Evolutionary conservation across 1,140 invertebrate species (phyloP), one percentile per base, ranked within the genome.

Genomic region (Piezodorus guildinii): DNA sequence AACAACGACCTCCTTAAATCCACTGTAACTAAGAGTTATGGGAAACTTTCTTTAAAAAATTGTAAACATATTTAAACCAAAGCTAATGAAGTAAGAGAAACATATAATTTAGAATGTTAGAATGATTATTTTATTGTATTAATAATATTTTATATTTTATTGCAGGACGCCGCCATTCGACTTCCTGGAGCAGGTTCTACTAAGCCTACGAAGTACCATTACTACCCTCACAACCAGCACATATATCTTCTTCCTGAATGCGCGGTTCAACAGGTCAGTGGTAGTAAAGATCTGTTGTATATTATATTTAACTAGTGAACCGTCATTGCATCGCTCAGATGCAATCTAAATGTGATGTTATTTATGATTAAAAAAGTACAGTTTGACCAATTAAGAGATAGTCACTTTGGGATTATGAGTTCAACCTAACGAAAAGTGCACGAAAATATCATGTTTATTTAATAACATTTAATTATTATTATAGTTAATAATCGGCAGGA

Each of bases 161-260:
- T 71, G 12, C 65, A 70, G 63, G 64, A 68, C 23, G 65, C 58
- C 15, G 60, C 68, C 6, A 56, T 70, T 14, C 67, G 68, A 46
- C 34, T 86, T 81, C 69, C 81, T 87, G 86, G 86, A 76, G 69
- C 75, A 85, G 71, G 85, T 83, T 83, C 84, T 46, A 81, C 83
- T 25, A 91, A 91, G 73, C 88, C 89, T 4, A 92, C 90, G 45
- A 92, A 91, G 78, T 92, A 94, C 77, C 89, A 94, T 73, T 92
- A 91, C 77, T 92, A 91, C 75, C 90, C 90, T n/a, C 90, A 92
- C 77, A 92, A 93, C 77, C 89, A 92, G 75, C 89, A 92, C 74
- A 87, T 92, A 69, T 91, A 91, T 79, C 76, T 91, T 69, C 78
- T 94, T 62, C 91, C 91, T 62, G 91, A 94, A 77, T 94, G 91